phyloP scores from a whole-genome alignment of 2,797 vertebrate species.

The Sciurus carolinensis region DNA sequence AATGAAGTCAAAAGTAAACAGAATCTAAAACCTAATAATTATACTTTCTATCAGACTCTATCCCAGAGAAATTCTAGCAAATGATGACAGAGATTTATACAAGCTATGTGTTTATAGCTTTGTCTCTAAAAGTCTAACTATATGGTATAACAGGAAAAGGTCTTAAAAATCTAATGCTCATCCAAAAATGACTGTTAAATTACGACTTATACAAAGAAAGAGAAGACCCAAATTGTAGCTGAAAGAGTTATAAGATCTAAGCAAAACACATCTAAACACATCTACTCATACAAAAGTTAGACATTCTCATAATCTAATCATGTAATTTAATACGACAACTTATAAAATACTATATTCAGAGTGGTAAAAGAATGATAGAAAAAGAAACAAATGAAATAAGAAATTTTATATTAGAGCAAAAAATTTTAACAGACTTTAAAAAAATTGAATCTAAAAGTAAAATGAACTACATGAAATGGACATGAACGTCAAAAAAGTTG shows the following conservation, averaged over 20 bases:
- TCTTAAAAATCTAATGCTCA: not conserved
- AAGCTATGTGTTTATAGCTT: not conserved
- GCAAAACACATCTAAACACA: constrained; percentile 1
- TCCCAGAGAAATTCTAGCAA: not conserved
- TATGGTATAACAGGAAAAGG: not conserved
- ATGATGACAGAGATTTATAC: not conserved
- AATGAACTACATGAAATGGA: constrained; percentile 55
- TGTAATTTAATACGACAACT: constrained; percentile 17
- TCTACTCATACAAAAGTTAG: constrained; percentile 8
- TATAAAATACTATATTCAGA: constrained; percentile 38
- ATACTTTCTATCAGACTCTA: not conserved
- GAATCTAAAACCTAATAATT: not conserved
- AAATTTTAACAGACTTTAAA: constrained; percentile 12
- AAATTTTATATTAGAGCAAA: constrained; percentile 20
- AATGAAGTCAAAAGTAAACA: constrained; percentile 41
- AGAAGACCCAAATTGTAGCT: not conserved
- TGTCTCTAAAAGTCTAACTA: not conserved
- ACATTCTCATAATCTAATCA: constrained; percentile 23
- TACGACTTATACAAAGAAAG: constrained; percentile 24
- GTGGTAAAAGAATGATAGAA: not conserved
- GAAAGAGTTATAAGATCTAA: not conserved
- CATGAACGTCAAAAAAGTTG: not conserved
- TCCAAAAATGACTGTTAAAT: not conserved
- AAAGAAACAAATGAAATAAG: not conserved
- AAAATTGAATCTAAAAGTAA: constrained; percentile 53